Base-by-base conservation (phyloP, 1,140 invertebrate species). In the Scaptomyza hsui region DNA sequence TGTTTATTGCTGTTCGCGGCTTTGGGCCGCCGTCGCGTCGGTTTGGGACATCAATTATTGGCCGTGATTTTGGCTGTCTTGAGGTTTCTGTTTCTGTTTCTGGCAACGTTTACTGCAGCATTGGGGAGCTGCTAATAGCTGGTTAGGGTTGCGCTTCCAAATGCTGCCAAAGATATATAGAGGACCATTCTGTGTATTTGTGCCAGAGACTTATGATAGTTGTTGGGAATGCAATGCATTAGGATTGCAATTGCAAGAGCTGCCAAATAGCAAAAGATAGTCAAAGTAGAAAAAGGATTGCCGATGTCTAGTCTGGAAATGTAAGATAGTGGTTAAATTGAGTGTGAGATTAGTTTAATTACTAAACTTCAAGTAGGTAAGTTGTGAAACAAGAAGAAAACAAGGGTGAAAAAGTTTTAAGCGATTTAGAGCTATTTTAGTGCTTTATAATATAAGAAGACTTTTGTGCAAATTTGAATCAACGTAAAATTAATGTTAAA, bases 1-100 rank as follows among this genome's bases (percentile, higher is more conserved):
- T 68, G 65, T 67, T 83, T 83, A 83, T 83, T 75, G 79, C 78
- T 72, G 79, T 82, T 82, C 61, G 70, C 65, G 61, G 64, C 74
- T 82, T 78, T 64, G 65, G 57, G 65, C 62, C 19, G 29, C 59
- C 32, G 3, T 37, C 32, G 10, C 61, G 49, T 55, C 24, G 57
- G 57, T 57, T 45, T 59, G 42, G 73, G 75, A 75, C 79, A 78
- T 83, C 79, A 79, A 85, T 83, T 83, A 79, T 65, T 67, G 75
- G 59, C 74, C 72, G 71, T 83, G 67, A 73, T 75, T 72, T 69
- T 75, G 80, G 55, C 72, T 76, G 72, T 62, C 72, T 78, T 52
- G 59, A 26, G 70, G 47, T 70, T 71, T 67, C 48, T 42, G 47
- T 61, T 64, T 45, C 37, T 48, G 62, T 62, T 64, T 47, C 39